These are phyloP conservation scores for Catotricha subobsoleta DNA, from an alignment of 2,888 invertebrate species.

Conservation along the genomic window DNA sequence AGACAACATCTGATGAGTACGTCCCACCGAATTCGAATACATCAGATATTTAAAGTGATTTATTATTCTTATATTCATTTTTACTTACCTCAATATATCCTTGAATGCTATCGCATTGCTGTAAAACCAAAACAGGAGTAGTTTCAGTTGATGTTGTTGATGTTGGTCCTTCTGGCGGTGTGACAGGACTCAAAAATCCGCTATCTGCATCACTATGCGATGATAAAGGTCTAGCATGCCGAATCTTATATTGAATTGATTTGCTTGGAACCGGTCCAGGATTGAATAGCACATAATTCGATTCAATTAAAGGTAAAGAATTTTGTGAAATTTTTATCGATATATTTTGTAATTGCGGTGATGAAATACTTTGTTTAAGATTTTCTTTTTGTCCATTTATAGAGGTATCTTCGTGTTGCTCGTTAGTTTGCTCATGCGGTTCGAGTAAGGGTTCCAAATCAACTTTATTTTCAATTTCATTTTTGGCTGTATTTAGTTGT, in stretches of 20 bases:
- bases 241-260: constrained; percentile 24
- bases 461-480: too few relatives aligned
- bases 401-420: too few relatives aligned
- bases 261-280: constrained; percentile 24
- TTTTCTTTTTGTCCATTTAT: too few relatives aligned
- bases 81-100: constrained; percentile 28
- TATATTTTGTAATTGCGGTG: constrained; percentile 5
- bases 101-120: constrained; percentile 29
- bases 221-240: constrained; percentile 25
- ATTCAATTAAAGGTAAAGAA: constrained; percentile 25
- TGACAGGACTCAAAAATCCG: constrained; percentile 43
- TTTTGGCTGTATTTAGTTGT: too few relatives aligned
- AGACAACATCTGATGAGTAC: too few relatives aligned
- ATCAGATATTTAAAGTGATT: too few relatives aligned
- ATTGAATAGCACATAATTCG: constrained; percentile 28
- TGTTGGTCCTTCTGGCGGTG: constrained; percentile 34
- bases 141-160: constrained; percentile 13
- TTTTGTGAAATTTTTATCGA: constrained; percentile 14
- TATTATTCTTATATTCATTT: too few relatives aligned
- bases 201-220: constrained; percentile 43
- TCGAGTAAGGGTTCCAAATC: too few relatives aligned
- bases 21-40: too few relatives aligned
- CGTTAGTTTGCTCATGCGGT: too few relatives aligned
- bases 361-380: constrained; percentile 6
- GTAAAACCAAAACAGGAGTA: constrained; percentile 25